A percentile compares a stretch with the other conserved stretches of the same genome.
These are phyloP conservation scores for Sylvicapra grimmia DNA, from an alignment of 2,113 vertebrate genomes.

Conservation along the genomic window DNA sequence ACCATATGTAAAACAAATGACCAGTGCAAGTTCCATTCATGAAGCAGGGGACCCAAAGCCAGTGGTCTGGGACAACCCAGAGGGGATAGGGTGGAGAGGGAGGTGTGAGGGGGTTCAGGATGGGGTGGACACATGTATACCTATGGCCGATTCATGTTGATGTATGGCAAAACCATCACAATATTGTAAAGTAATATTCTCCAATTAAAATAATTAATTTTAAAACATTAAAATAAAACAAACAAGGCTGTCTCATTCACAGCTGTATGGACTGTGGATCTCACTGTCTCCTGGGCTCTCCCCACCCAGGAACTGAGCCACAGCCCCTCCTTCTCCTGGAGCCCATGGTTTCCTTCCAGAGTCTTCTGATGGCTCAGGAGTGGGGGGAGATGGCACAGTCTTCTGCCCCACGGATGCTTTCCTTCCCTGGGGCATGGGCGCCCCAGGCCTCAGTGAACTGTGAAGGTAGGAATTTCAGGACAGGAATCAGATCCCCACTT, in stretches of 20 bases:
- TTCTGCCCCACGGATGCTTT: not conserved
- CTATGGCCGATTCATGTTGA: not conserved
- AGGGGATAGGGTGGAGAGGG: not conserved
- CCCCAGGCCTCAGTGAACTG: not conserved
- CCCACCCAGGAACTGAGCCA: not conserved
- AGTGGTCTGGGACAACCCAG: not conserved
- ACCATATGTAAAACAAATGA: not conserved
- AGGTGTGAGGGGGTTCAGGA: not conserved
- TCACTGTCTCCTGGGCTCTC: not conserved
- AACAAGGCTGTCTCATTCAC: not conserved
- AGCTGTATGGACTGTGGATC: not conserved
- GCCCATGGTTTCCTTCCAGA: not conserved
- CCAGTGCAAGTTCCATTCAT: not conserved
- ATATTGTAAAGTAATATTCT: not conserved
- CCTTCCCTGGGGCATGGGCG: rapidly evolving
- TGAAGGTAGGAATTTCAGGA: not conserved
- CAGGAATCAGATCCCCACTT: not conserved
- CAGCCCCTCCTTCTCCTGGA: not conserved
- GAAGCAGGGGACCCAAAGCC: not conserved
- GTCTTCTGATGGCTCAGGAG: not conserved
- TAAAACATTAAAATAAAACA: not conserved
- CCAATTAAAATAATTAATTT: not conserved
- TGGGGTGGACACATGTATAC: not conserved
- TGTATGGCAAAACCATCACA: not conserved
- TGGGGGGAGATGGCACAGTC: not conserved